Conservation (phyloP, 2,888 invertebrate species). For the Ceramica pisi region DNA sequence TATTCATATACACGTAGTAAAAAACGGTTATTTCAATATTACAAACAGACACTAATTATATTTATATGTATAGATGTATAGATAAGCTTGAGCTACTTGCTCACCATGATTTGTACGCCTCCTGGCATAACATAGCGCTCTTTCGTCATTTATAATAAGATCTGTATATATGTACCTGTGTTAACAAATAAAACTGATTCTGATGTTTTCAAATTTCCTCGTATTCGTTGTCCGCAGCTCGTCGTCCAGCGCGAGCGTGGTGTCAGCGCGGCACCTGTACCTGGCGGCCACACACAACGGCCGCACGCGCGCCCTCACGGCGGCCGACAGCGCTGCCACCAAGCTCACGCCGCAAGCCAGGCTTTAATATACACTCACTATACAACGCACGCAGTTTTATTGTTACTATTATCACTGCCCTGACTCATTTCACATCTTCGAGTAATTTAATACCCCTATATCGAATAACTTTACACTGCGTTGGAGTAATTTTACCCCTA, state of each 20-base stretch:
- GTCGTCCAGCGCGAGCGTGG: slow-evolving; percentile 41
- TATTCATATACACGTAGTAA: no score
- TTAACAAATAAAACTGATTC: no score
- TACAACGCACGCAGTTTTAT: background rate
- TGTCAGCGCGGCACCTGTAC: slow-evolving; percentile 53
- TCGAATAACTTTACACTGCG: background rate
- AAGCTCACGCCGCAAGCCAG: background rate
- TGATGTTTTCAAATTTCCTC: no score
- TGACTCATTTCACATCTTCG: background rate
- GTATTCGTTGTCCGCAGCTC: slow-evolving; percentile 32
- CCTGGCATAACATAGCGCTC: no score
- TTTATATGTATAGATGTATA: no score
- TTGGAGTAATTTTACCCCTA: background rate
- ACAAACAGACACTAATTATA: no score
- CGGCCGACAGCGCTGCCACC: slow-evolving; percentile 36
- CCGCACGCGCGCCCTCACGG: slow-evolving; percentile 53
- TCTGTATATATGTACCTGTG: no score
- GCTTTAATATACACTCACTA: slow-evolving; percentile 55
- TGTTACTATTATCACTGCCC: background rate
- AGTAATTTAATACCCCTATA: background rate
- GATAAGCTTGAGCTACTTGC: no score
- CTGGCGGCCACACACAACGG: slow-evolving; percentile 10
- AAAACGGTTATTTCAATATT: no score
- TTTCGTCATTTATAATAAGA: no score
- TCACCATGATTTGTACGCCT: no score